A percentile compares a stretch with the other conserved stretches of the same genome.
phyloP scores from a whole-genome alignment of 2,888 invertebrate species.

The Eumacrocentrus americanus region DNA sequence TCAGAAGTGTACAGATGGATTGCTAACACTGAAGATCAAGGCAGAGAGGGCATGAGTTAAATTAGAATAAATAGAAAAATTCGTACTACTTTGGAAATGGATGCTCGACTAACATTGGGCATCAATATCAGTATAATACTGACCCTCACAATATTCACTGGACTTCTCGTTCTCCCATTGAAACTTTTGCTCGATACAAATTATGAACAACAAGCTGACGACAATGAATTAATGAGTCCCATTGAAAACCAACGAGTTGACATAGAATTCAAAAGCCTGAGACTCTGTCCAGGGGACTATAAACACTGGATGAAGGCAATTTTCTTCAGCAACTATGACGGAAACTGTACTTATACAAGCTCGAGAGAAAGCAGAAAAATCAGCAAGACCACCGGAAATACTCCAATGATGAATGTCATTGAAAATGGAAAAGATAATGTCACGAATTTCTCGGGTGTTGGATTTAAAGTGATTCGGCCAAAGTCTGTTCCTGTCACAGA shows the following conservation, averaged over 20 bases:
- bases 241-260: slow-evolving; percentile 16
- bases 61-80: too few relatives aligned
- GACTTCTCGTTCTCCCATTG: slow-evolving; percentile 48
- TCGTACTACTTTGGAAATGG: too few relatives aligned
- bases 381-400: background rate
- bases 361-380: slow-evolving; percentile 11
- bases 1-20: background rate
- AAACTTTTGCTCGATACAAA: slow-evolving; percentile 48
- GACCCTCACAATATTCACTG: slow-evolving; percentile 50
- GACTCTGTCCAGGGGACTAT: slow-evolving; percentile 46
- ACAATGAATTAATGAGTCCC: slow-evolving; percentile 4
- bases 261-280: slow-evolving; percentile 38
- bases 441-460: slow-evolving; percentile 21
- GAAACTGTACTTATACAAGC: slow-evolving; percentile 46
- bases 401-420: background rate
- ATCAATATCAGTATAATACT: slow-evolving; percentile 52
- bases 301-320: slow-evolving; percentile 40
- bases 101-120: slow-evolving; percentile 13
- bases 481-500: slow-evolving; percentile 50
- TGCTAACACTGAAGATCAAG: too few relatives aligned
- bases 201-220: slow-evolving; percentile 34
- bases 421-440: slow-evolving; percentile 25
- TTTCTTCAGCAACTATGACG: slow-evolving; percentile 47
- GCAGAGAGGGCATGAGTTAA: too few relatives aligned
- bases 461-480: slow-evolving; percentile 33